Percentiles rank a stretch among this genome's conserved stretches.
Evolutionary conservation across 2,113 vertebrate species (phyloP).

Genomic region (Prolemur simus): DNA sequence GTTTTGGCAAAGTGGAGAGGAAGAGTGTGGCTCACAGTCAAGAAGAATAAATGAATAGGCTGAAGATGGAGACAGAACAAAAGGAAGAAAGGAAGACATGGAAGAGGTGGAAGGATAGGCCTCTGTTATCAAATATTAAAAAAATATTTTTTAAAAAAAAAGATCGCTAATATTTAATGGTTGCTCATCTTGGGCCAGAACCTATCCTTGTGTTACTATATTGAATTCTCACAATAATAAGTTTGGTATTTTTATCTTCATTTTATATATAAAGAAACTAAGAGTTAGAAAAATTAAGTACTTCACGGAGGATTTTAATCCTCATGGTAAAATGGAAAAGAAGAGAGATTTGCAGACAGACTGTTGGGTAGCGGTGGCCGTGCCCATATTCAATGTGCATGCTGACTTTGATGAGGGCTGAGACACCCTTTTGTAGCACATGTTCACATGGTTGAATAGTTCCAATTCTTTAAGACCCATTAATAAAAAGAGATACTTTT

Average conservation of each 20-base stretch:
- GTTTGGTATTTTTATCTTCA: neutral
- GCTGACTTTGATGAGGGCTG: neutral
- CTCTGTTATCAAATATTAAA: neutral
- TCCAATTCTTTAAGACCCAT: conserved; percentile 35
- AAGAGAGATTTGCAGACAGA: neutral
- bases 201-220: neutral
- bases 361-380: neutral
- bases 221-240: neutral
- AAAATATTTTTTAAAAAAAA: neutral
- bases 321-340: neutral
- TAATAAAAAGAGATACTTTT: conserved; percentile 57
- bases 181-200: neutral
- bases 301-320: conserved; percentile 33
- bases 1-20: neutral
- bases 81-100: neutral
- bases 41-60: neutral
- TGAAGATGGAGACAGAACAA: neutral
- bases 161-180: neutral
- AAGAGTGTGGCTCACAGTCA: neutral
- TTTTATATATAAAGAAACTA: neutral
- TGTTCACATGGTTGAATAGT: neutral
- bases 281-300: neutral
- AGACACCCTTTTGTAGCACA: neutral
- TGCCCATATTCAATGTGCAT: neutral
- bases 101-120: neutral